Evolutionary conservation across 2,113 vertebrate species (phyloP).

Genomic region (Odocoileus virginianus): DNA sequence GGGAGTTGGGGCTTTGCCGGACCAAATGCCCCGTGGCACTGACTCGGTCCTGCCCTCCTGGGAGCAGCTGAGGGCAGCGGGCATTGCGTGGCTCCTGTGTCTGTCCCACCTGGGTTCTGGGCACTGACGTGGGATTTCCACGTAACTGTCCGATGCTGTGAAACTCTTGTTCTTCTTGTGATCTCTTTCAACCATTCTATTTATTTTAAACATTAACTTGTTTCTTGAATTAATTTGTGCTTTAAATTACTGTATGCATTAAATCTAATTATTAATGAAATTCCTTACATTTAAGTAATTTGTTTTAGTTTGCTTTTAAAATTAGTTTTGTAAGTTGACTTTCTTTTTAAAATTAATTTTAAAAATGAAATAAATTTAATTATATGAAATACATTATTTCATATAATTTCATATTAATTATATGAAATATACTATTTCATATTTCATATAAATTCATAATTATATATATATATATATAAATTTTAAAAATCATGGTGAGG

Average conservation of each 20-base stretch:
- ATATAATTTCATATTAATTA: too few species aligned
- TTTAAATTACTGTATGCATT: not conserved
- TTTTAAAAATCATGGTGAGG: not conserved
- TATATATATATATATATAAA: too few species aligned
- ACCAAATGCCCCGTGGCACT: rapidly evolving
- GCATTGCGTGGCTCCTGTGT: rapidly evolving
- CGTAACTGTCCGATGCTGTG: rapidly evolving
- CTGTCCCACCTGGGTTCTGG: not conserved
- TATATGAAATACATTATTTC: too few species aligned
- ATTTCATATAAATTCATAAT: too few species aligned
- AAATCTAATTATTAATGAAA: not conserved
- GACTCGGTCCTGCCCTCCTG: rapidly evolving
- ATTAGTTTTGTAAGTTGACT: not conserved
- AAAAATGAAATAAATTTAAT: too few species aligned
- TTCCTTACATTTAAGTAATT: not conserved
- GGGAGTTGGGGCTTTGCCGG: not conserved
- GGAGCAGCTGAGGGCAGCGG: not conserved
- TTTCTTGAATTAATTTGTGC: not conserved
- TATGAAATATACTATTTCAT: too few species aligned
- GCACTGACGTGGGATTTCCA: too few species aligned
- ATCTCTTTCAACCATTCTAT: not conserved
- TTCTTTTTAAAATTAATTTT: too few species aligned
- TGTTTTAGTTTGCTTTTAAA: not conserved
- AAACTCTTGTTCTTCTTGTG: not conserved
- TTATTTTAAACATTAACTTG: not conserved